Conservation (phyloP, 2,888 invertebrate genomes). For the Tetragnatha montana region DNA sequence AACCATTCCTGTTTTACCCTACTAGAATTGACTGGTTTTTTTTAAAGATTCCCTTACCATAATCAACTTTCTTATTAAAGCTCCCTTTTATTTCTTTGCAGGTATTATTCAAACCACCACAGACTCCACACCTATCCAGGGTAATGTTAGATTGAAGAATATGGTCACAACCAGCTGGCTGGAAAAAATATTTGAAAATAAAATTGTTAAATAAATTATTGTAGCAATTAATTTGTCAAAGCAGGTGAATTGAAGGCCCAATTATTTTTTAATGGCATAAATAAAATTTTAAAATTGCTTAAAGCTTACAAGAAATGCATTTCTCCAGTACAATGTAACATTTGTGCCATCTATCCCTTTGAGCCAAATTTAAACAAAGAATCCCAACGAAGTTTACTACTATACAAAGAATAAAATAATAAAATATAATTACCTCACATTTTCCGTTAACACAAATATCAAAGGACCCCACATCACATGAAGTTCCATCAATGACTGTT, state of each 20-base stretch:
- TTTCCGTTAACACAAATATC: slow-evolving; percentile 90
- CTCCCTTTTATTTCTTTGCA: slow-evolving; percentile 78
- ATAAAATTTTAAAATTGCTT: neutral
- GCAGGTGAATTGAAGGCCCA: neutral
- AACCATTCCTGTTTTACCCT: too few species aligned
- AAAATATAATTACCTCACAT: slow-evolving; percentile 79
- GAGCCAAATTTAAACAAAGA: neutral
- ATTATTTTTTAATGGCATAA: neutral
- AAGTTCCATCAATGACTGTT: slow-evolving; percentile 88
- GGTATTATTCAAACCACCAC: slow-evolving; percentile 88
- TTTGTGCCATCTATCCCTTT: neutral
- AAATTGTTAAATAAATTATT: neutral
- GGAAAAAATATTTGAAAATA: slow-evolving; percentile 33
- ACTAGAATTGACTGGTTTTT: neutral
- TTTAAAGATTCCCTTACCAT: slow-evolving; percentile 74
- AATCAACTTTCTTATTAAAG: slow-evolving; percentile 77
- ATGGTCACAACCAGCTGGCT: slow-evolving; percentile 89
- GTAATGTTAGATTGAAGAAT: slow-evolving; percentile 83
- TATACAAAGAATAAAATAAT: neutral
- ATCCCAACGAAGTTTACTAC: neutral
- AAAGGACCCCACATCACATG: slow-evolving; percentile 86
- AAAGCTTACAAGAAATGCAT: neutral
- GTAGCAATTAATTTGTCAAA: too few species aligned
- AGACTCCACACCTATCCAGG: slow-evolving; percentile 88
- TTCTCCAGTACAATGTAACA: neutral